A percentile compares a stretch with the other conserved stretches of the same genome.
Conservation (phyloP, 92 coral and sea anemone genomes). For the Epizoanthus stellaris region DNA sequence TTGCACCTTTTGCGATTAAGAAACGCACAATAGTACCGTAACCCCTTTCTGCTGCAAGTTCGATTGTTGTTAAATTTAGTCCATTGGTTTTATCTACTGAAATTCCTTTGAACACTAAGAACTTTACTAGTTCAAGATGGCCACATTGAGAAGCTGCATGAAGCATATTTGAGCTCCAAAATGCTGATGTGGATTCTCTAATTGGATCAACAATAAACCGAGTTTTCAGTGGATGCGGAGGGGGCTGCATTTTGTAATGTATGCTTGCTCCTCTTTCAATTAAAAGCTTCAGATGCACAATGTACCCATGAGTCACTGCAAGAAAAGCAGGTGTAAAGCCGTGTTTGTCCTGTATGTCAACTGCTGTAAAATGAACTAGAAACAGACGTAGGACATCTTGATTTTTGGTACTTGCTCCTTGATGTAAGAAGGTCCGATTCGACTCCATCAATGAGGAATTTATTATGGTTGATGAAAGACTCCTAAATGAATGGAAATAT, state of each 20-base stretch:
- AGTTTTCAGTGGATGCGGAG: not conserved
- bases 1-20: conserved; percentile 55
- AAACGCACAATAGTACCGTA: conserved; percentile 56
- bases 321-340: conserved; percentile 73
- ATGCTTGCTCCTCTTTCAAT: conserved; percentile 61
- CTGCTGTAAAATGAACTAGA: conserved; percentile 44
- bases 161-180: conserved; percentile 60
- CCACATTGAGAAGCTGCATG: conserved; percentile 63
- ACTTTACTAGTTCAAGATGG: conserved; percentile 51
- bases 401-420: conserved; percentile 57
- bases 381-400: conserved; percentile 56
- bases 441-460: too few species aligned
- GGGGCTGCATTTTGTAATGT: conserved; percentile 39
- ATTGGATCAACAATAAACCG: conserved; percentile 22
- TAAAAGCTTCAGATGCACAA: conserved; percentile 49
- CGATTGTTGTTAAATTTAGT: conserved; percentile 55
- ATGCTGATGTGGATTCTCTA: conserved; percentile 36
- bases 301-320: conserved; percentile 65
- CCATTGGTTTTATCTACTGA: conserved; percentile 34
- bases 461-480: too few species aligned
- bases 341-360: conserved; percentile 46
- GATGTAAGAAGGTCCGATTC: conserved; percentile 61
- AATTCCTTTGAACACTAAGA: conserved; percentile 44
- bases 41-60: conserved; percentile 71
- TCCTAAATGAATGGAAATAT: too few species aligned